Evolutionary conservation across 2,113 vertebrate genomes (phyloP).

Genomic region (Ramphastos sulfuratus): DNA sequence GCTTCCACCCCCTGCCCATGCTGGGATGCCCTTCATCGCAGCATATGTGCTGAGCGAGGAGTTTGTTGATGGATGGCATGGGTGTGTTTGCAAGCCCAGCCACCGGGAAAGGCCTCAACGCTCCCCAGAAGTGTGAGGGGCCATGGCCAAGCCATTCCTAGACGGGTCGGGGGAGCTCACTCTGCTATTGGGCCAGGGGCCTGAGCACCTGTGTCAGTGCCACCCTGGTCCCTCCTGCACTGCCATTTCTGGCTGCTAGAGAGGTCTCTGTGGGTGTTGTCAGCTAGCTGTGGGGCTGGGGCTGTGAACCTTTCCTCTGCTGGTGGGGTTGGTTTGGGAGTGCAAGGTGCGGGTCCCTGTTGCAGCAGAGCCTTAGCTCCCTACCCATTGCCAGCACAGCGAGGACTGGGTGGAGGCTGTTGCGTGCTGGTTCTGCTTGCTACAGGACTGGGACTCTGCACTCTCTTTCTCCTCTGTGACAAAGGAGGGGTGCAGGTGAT

Average conservation of each 20-base stretch:
- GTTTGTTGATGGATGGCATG: not conserved
- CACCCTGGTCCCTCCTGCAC: not conserved
- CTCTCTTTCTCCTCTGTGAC: accelerated
- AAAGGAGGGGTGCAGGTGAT: not conserved
- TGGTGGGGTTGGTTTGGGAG: not conserved
- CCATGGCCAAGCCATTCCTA: not conserved
- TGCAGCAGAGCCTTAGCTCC: not conserved
- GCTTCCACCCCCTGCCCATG: not conserved
- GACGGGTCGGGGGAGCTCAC: not conserved
- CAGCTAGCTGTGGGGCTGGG: not conserved
- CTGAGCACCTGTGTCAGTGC: not conserved
- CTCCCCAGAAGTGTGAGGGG: not conserved
- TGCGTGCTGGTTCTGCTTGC: not conserved
- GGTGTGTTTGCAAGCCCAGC: constrained; percentile 8
- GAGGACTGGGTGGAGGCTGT: not conserved
- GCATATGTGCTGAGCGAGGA: not conserved
- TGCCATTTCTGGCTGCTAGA: accelerated
- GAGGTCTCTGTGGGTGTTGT: not conserved
- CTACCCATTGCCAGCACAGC: accelerated
- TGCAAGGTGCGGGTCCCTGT: not conserved
- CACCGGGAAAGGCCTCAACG: not conserved
- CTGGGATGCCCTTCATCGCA: constrained; percentile 39
- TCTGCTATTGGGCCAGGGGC: not conserved
- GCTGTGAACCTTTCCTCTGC: not conserved
- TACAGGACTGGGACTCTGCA: not conserved